These are phyloP conservation scores for Zaprionus kolodkinae DNA, from an alignment of 1,140 invertebrate species.

Conservation along the genomic window DNA sequence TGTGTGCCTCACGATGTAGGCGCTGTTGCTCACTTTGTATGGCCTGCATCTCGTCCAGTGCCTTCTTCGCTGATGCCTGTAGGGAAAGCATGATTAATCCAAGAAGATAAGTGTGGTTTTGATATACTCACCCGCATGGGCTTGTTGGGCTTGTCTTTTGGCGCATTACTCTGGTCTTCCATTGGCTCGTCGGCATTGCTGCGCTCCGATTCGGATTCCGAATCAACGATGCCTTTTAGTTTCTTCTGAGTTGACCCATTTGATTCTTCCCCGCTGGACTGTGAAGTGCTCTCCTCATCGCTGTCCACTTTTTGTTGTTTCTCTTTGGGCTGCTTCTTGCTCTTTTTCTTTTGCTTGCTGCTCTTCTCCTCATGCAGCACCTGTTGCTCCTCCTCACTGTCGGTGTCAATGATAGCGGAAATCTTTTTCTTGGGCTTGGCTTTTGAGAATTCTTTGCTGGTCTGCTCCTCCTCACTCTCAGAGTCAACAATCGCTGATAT, in stretches of 20 bases:
- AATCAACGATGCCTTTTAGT: constrained; percentile 62
- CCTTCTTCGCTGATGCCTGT: constrained; percentile 84
- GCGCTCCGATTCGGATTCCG: constrained; percentile 59
- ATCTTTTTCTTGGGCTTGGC: constrained; percentile 29
- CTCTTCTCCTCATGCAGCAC: background rate
- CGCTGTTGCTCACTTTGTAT: constrained; percentile 86
- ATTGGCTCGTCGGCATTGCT: constrained; percentile 36
- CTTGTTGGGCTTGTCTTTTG: constrained; percentile 35
- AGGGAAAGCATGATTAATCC: background rate
- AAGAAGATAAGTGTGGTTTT: background rate
- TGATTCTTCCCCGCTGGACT: constrained; percentile 18
- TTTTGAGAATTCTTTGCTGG: constrained; percentile 20
- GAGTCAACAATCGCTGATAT: constrained; percentile 43
- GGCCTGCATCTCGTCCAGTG: constrained; percentile 83
- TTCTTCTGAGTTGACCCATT: constrained; percentile 22
- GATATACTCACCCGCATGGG: constrained; percentile 45
- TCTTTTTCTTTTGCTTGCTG: constrained; percentile 38
- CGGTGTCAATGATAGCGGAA: constrained; percentile 43
- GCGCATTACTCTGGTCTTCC: constrained; percentile 18
- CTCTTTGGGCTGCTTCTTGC: constrained; percentile 41
- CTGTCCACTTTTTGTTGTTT: constrained; percentile 38
- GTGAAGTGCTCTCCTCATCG: constrained; percentile 11
- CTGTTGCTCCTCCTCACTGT: constrained; percentile 34
- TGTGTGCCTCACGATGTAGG: constrained; percentile 87
- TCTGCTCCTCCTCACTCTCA: constrained; percentile 35